Percentiles rank a stretch among this genome's conserved stretches.
Conservation (phyloP, 2,797 vertebrate species). For the Apogon talboti region DNA sequence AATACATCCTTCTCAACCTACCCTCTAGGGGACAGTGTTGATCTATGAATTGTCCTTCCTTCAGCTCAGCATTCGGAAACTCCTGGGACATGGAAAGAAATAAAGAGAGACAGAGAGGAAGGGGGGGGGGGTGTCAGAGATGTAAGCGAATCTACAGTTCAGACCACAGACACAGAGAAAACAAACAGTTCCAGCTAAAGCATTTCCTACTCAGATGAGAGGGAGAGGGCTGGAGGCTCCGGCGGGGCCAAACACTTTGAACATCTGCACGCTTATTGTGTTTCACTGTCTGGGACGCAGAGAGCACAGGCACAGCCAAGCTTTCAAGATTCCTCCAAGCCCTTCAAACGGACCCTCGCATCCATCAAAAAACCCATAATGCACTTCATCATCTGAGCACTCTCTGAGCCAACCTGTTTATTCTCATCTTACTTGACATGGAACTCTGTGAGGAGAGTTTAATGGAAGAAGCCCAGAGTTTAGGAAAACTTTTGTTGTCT, state of each 20-base stretch:
- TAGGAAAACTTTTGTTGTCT: slow-evolving; percentile 45
- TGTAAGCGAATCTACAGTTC: slow-evolving; percentile 81
- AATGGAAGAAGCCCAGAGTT: slow-evolving; percentile 52
- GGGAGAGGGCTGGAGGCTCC: slow-evolving; percentile 69
- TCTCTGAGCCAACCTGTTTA: slow-evolving; percentile 60
- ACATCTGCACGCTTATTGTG: slow-evolving; percentile 82
- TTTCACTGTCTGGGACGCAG: slow-evolving; percentile 77
- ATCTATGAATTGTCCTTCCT: slow-evolving; percentile 76
- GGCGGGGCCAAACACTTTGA: slow-evolving; percentile 75
- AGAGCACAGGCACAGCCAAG: slow-evolving; percentile 59
- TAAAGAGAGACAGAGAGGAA: slow-evolving; percentile 20
- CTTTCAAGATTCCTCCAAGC: slow-evolving; percentile 72
- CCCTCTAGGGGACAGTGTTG: slow-evolving; percentile 87
- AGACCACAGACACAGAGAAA: slow-evolving; percentile 82
- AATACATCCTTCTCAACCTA: slow-evolving; percentile 67
- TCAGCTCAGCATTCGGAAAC: slow-evolving; percentile 75
- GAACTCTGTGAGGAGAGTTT: slow-evolving; percentile 45
- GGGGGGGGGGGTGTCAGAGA: slow-evolving; percentile 49
- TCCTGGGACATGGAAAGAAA: slow-evolving; percentile 70
- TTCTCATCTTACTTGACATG: slow-evolving; percentile 62
- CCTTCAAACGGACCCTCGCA: slow-evolving; percentile 65
- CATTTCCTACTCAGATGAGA: slow-evolving; percentile 82
- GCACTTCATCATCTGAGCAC: slow-evolving; percentile 69
- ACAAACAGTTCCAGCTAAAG: slow-evolving; percentile 82
- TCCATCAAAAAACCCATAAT: slow-evolving; percentile 70